phyloP scores from a whole-genome alignment of 2,113 vertebrate genomes.

The Jaculus jaculus region DNA sequence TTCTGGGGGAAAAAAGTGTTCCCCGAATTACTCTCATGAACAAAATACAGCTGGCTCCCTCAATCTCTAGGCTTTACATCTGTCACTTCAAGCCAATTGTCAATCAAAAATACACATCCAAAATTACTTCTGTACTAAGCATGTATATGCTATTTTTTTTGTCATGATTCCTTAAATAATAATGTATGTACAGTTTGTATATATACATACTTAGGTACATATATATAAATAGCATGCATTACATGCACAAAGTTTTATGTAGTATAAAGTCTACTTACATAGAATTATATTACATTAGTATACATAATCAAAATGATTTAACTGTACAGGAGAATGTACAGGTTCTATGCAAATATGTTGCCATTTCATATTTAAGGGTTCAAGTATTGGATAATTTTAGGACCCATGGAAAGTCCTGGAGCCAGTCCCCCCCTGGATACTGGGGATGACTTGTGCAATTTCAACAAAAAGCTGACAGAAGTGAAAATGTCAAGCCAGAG shows the following conservation, averaged over 20 bases:
- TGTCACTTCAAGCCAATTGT: neutral
- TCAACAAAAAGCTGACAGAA: conserved; percentile 21
- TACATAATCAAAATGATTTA: neutral
- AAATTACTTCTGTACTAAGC: neutral
- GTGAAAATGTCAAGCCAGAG: neutral
- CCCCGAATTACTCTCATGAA: neutral
- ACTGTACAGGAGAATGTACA: neutral
- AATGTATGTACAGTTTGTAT: neutral
- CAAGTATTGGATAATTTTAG: neutral
- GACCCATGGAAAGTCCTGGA: neutral
- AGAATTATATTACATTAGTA: neutral
- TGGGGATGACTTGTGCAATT: neutral
- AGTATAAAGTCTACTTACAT: neutral
- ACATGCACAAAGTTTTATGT: neutral
- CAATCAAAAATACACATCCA: neutral
- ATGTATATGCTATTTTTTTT: neutral
- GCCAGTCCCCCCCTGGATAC: neutral
- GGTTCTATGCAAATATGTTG: neutral
- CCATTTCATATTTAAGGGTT: neutral
- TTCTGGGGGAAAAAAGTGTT: neutral
- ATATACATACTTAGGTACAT: neutral
- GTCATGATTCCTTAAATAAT: neutral
- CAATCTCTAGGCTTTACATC: neutral
- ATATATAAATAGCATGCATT: neutral
- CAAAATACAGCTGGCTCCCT: neutral